A percentile compares a stretch with the other conserved stretches of the same genome.
Conservation (phyloP, 2,888 invertebrate genomes). For the Sesamia inferens region DNA sequence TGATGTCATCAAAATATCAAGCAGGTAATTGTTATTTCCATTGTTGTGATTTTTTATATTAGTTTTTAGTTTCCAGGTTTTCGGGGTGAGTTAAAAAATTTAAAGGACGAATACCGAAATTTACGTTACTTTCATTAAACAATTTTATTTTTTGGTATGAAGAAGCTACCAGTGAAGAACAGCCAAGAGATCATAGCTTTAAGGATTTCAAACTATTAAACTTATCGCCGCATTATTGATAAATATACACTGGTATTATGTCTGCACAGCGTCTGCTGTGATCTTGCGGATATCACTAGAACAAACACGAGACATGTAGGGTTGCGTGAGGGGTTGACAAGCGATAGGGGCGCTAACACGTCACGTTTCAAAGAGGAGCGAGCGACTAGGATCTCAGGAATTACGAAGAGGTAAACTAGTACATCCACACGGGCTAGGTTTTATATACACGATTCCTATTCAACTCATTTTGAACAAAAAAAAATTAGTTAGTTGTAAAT, state of each 20-base stretch:
- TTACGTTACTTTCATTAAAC: too few relatives aligned
- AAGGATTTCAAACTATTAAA: too few relatives aligned
- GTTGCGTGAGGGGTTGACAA: slow-evolving; percentile 11
- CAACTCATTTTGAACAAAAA: not conserved
- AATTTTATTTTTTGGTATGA: too few relatives aligned
- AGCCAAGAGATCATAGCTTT: too few relatives aligned
- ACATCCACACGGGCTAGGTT: not conserved
- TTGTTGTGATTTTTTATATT: too few relatives aligned
- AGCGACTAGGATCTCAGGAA: slow-evolving; percentile 34
- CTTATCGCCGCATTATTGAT: too few relatives aligned
- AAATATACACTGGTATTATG: too few relatives aligned
- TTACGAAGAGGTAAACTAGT: slow-evolving; percentile 10
- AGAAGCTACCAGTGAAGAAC: too few relatives aligned
- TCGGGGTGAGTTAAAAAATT: too few relatives aligned
- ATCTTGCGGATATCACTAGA: not conserved
- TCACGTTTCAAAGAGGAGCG: slow-evolving; percentile 36
- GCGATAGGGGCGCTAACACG: slow-evolving; percentile 20
- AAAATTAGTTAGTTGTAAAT: not conserved
- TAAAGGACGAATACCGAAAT: too few relatives aligned
- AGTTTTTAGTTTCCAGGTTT: too few relatives aligned
- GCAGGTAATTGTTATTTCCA: too few relatives aligned
- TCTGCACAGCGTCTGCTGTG: not conserved
- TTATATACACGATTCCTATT: not conserved
- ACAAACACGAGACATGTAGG: not conserved
- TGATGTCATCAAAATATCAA: not conserved